Conservation (phyloP, 2,113 vertebrate genomes). For the Corythornis madagascariensis region DNA sequence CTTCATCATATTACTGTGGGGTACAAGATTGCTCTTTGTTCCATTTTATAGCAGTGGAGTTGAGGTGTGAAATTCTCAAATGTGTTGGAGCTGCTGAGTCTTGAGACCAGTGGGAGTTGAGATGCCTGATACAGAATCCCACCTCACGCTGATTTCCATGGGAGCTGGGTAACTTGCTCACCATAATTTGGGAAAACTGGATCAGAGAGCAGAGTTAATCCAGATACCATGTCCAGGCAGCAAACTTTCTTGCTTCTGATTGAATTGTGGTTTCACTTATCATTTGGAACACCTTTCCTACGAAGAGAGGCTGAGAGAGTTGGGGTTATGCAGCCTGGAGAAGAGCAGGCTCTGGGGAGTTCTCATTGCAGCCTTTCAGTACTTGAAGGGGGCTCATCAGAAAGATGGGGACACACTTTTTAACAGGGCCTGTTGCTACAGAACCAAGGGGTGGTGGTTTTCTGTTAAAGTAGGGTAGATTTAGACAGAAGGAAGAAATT, state of each 20-base stretch:
- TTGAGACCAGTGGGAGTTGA: background rate
- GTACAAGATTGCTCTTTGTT: background rate
- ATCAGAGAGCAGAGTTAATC: background rate
- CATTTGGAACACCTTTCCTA: background rate
- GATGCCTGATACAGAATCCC: fast-evolving
- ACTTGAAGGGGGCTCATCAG: background rate
- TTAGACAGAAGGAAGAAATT: background rate
- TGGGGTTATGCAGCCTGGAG: background rate
- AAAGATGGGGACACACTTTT: background rate
- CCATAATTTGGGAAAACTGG: background rate
- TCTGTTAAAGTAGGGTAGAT: background rate
- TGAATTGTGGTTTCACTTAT: background rate
- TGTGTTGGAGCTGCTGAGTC: background rate
- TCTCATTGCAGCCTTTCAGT: background rate
- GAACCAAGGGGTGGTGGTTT: background rate
- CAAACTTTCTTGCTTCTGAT: background rate
- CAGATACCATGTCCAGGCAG: background rate
- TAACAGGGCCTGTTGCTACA: background rate
- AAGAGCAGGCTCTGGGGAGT: background rate
- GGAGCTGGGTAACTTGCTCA: background rate
- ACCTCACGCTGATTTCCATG: fast-evolving
- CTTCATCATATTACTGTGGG: background rate
- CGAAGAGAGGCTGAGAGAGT: background rate
- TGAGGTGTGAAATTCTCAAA: background rate
- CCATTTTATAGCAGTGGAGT: background rate